Conservation (phyloP, 2,797 vertebrate species). For the Aulostomus chinensis region DNA sequence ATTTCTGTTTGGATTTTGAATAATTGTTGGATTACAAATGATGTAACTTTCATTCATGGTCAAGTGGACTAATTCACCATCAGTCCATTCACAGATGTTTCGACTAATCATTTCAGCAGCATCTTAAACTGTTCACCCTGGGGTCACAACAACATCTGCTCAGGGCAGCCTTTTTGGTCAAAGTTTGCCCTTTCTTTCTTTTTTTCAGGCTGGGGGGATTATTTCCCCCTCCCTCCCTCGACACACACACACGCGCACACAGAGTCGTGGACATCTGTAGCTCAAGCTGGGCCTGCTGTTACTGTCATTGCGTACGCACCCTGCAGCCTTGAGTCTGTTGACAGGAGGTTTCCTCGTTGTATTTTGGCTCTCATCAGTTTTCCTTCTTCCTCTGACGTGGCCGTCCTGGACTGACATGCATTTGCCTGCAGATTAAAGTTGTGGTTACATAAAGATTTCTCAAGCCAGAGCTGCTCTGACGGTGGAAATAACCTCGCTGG, state of each 20-base stretch:
- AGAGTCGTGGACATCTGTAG: constrained; percentile 54
- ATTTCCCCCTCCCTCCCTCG: constrained; percentile 3
- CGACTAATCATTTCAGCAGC: background rate
- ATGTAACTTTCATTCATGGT: too few relatives aligned
- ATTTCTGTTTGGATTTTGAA: too few relatives aligned
- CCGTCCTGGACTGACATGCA: constrained; percentile 26
- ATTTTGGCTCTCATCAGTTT: constrained; percentile 42
- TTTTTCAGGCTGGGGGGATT: constrained; percentile 30
- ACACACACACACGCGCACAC: constrained; percentile 10
- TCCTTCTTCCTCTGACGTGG: constrained; percentile 22
- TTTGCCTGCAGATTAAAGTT: constrained; percentile 50
- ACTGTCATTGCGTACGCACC: constrained; percentile 17
- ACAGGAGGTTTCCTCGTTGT: constrained; percentile 44
- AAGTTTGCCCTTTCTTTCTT: constrained; percentile 1
- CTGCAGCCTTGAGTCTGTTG: constrained; percentile 36
- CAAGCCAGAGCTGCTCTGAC: constrained; percentile 43
- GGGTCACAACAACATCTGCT: constrained; percentile 17
- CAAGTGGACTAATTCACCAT: background rate
- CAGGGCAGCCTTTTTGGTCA: background rate
- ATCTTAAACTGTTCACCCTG: background rate
- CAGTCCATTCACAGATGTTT: background rate
- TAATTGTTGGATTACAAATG: too few relatives aligned
- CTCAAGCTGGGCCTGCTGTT: constrained; percentile 45
- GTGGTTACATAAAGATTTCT: constrained; percentile 57
- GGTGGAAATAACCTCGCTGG: constrained; percentile 49